phyloP scores from a whole-genome alignment of 2,888 invertebrate species.

The Cryptocephalus primarius region DNA sequence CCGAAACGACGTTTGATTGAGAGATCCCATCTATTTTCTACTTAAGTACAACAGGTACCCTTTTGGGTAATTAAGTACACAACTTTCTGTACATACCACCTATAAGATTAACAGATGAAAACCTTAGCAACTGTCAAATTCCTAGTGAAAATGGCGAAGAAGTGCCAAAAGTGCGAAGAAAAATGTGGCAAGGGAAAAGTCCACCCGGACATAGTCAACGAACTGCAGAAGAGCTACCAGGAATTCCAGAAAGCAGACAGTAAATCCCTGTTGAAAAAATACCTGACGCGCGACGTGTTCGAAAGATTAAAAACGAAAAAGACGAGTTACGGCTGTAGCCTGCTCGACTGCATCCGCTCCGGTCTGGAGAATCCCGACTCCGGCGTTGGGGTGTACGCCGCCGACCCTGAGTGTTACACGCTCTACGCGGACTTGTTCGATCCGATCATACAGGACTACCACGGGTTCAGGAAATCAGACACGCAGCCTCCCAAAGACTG shows the following conservation, averaged over 20 bases:
- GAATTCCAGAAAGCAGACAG: constrained; percentile 40
- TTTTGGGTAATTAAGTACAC: no score
- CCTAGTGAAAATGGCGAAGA: constrained; percentile 12
- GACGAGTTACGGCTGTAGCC: constrained; percentile 46
- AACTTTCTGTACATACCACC: no score
- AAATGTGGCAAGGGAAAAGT: constrained; percentile 24
- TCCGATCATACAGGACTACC: constrained; percentile 57
- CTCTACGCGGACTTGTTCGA: constrained; percentile 53
- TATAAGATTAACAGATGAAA: no score
- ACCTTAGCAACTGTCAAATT: neutral
- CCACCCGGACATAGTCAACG: constrained; percentile 34
- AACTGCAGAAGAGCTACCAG: constrained; percentile 41
- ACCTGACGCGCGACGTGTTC: constrained; percentile 42
- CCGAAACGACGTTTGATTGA: no score
- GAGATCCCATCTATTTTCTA: no score
- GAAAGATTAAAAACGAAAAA: constrained; percentile 43
- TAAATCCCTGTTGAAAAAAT: constrained; percentile 51
- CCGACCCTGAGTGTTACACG: constrained; percentile 55
- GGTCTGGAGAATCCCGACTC: constrained; percentile 56
- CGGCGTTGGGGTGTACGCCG: constrained; percentile 52
- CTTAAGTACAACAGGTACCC: no score
- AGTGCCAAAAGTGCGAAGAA: constrained; percentile 24
- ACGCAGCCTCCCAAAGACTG: constrained; percentile 51
- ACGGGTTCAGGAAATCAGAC: constrained; percentile 43
- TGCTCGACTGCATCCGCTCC: constrained; percentile 54